Conservation (phyloP, 2,888 invertebrate species). For the Nemapogon koenigi region DNA sequence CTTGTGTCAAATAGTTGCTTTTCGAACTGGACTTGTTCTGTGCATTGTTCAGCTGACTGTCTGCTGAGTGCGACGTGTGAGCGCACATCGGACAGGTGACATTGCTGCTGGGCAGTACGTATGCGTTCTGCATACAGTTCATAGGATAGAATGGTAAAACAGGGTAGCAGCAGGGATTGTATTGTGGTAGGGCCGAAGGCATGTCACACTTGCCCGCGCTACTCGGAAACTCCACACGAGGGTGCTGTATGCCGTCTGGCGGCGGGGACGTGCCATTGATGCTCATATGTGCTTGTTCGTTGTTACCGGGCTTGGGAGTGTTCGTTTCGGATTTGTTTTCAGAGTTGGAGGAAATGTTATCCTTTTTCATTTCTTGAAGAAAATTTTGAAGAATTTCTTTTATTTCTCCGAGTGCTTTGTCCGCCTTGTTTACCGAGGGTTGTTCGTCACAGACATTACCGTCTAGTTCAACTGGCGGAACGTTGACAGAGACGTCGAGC, state of each 20-base stretch:
- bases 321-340: slow-evolving; percentile 27
- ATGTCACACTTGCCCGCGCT: slow-evolving; percentile 21
- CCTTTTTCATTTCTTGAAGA: slow-evolving; percentile 46
- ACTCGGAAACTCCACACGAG: slow-evolving; percentile 24
- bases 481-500: no score
- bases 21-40: slow-evolving; percentile 18
- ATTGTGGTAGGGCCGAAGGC: slow-evolving; percentile 26
- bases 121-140: slow-evolving; percentile 38
- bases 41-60: slow-evolving; percentile 19
- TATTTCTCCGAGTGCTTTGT: slow-evolving; percentile 47
- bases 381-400: slow-evolving; percentile 48
- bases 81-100: slow-evolving; percentile 33
- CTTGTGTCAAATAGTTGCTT: slow-evolving; percentile 33
- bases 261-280: not conserved
- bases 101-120: slow-evolving; percentile 31
- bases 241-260: not conserved
- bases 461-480: no score
- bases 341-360: slow-evolving; percentile 24
- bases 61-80: slow-evolving; percentile 18
- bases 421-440: slow-evolving; percentile 30
- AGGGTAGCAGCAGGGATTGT: slow-evolving; percentile 44
- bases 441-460: no score
- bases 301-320: slow-evolving; percentile 9
- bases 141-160: slow-evolving; percentile 42
- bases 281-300: not conserved